These are phyloP conservation scores for Drosophila borealis DNA, from an alignment of 2,888 invertebrate genomes.

Conservation along the genomic window DNA sequence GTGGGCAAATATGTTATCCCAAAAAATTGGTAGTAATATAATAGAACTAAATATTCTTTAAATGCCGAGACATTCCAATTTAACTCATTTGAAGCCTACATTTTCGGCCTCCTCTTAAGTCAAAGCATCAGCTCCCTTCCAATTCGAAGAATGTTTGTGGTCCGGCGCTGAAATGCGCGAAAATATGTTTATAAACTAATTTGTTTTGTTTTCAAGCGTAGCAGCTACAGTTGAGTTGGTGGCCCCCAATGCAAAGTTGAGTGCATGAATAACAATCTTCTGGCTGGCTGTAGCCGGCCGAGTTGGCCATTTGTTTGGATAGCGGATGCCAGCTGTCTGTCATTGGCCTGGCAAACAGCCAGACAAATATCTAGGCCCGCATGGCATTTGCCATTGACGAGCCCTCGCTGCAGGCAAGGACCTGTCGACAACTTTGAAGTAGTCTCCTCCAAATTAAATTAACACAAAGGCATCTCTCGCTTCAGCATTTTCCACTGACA, in stretches of 20 bases:
- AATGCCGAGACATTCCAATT: no score
- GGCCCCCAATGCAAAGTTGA: slow-evolving; percentile 35
- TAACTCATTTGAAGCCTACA: no score
- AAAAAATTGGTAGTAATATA: no score
- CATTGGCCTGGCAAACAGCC: slow-evolving; percentile 35
- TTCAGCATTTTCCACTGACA: slow-evolving; percentile 57
- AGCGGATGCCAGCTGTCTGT: slow-evolving; percentile 43
- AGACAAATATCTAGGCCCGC: slow-evolving; percentile 46
- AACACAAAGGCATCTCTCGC: slow-evolving; percentile 69
- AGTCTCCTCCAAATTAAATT: slow-evolving; percentile 68
- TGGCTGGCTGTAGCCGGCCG: no score
- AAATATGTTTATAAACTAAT: slow-evolving; percentile 60
- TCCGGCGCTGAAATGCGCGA: slow-evolving; percentile 42
- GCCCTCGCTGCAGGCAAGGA: slow-evolving; percentile 46
- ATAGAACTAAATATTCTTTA: no score
- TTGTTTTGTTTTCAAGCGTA: slow-evolving; percentile 38
- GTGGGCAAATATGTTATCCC: no score
- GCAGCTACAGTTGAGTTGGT: slow-evolving; percentile 8
- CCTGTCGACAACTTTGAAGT: slow-evolving; percentile 69
- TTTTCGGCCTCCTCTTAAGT: neutral
- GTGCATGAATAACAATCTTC: slow-evolving; percentile 48
- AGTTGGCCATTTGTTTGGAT: slow-evolving; percentile 9
- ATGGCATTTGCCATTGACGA: slow-evolving; percentile 47
- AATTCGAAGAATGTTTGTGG: slow-evolving; percentile 34
- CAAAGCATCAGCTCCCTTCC: neutral